These are phyloP conservation scores for Cardiocondyla obscurior DNA, from an alignment of 1,140 invertebrate species.

Conservation along the genomic window DNA sequence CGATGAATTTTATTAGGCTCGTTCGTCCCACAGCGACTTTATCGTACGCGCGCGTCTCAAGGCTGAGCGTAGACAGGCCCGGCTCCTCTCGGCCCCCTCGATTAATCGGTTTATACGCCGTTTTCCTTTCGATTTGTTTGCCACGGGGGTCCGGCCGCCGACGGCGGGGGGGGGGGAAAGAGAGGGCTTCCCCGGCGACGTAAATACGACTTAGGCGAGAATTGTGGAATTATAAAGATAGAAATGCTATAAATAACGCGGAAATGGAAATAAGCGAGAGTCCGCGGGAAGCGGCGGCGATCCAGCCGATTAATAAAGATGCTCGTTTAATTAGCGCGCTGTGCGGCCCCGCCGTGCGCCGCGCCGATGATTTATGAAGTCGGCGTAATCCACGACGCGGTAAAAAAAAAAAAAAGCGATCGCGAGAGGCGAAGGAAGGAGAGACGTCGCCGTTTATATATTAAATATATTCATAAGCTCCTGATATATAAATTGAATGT, in stretches of 20 bases:
- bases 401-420: background rate
- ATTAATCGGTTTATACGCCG: constrained; percentile 49
- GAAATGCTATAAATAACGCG: constrained; percentile 32
- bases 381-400: constrained; percentile 4
- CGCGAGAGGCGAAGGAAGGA: background rate
- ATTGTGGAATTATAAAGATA: constrained; percentile 49
- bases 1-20: constrained; percentile 54
- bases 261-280: constrained; percentile 21
- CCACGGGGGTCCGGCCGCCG: background rate
- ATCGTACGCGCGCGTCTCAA: constrained; percentile 30
- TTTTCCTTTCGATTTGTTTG: constrained; percentile 18
- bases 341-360: constrained; percentile 10
- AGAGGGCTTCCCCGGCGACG: background rate
- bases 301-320: constrained; percentile 44
- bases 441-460: background rate
- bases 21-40: constrained; percentile 49
- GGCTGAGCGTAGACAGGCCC: constrained; percentile 42
- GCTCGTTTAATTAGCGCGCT: constrained; percentile 42
- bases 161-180: too few species aligned
- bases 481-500: background rate
- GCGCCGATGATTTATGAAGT: constrained; percentile 43
- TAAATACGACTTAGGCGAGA: constrained; percentile 35
- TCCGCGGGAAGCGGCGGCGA: background rate
- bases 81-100: background rate
- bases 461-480: constrained; percentile 9